Evolutionary conservation across 1,140 invertebrate species (phyloP).

Genomic region (Brachionus paranguensis): DNA sequence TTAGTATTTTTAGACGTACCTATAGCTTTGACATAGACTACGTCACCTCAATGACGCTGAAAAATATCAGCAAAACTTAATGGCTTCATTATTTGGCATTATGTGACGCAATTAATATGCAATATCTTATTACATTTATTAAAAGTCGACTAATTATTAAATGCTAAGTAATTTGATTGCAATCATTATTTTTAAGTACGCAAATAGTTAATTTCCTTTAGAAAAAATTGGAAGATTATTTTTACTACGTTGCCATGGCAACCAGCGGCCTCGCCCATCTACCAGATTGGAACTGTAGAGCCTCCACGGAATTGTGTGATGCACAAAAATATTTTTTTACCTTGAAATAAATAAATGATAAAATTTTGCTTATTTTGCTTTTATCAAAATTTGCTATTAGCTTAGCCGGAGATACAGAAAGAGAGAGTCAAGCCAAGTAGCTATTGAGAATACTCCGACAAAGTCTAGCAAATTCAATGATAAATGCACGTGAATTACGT

Average conservation of each 20-base stretch:
- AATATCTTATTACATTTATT: not conserved
- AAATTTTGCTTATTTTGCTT: not conserved
- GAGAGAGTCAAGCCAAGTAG: not conserved
- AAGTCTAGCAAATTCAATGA: not conserved
- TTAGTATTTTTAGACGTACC: not conserved
- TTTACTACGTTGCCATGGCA: not conserved
- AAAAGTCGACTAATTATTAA: not conserved
- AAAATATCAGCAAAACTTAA: not conserved
- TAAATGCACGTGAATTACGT: conserved; percentile 5
- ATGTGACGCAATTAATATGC: not conserved
- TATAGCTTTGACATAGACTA: not conserved
- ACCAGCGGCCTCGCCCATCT: not conserved
- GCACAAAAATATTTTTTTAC: not conserved
- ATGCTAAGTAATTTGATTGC: not conserved
- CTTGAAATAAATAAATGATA: not conserved
- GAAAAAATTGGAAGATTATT: not conserved
- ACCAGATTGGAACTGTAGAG: not conserved
- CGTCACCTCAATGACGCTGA: not conserved
- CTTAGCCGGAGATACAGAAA: not conserved
- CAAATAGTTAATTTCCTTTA: not conserved
- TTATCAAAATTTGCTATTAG: not conserved
- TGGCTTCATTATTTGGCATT: not conserved
- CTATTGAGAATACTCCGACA: not conserved
- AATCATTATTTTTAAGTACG: not conserved
- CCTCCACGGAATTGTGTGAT: not conserved